Evolutionary conservation across 2,888 invertebrate species (phyloP), one percentile per base, ranked within the genome.

Genomic region (Nemotelus nigrinus): DNA sequence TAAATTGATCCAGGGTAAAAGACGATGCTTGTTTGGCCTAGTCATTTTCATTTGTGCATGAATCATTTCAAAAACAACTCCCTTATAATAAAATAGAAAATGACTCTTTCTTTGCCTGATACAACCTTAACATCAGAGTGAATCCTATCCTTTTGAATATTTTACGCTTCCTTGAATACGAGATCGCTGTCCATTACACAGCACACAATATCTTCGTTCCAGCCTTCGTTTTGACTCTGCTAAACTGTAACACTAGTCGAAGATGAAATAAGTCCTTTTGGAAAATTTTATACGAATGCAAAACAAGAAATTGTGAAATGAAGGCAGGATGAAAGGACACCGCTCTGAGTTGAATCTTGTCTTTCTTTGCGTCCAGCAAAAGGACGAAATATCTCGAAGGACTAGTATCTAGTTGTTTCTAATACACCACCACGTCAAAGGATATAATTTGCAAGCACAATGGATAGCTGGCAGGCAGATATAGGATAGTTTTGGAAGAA

Each of bases 271-370:
- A 68, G 68, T 41, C 70, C 70, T 70, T 70, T 70, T 70, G 41
- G 70, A 53, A 70, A 70, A 70, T 70, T 70, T 70, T 55, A 70
- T 70, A 70, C 25, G 50, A 70, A 70, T 70, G 70, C 55, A 70
- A 70, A 70, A 47, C 70, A 43, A 70, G 53, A 55, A 70, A 70
- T 25, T 55, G 50, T 8, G 10, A 47, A 70, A 55, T 53, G 53
- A 55, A 41, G 43, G 7, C 53, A 3, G 53, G 6, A 44, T 6
- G 43, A 70, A 53, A 47, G 55, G 39, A 63, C n/a, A 58, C 7
- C 25, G 58, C 3, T 50, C 25, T 53, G 50, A 68, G 70, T 25
- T 25, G 44, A 53, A 6, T 53, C 25, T 70, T 47, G 55, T 55
- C 70, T 43, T 53, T 70, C n/a, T 8, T 25, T 6, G 55, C 10